phyloP scores from a whole-genome alignment of 2,888 invertebrate genomes.

The Tupiocoris notatus region DNA sequence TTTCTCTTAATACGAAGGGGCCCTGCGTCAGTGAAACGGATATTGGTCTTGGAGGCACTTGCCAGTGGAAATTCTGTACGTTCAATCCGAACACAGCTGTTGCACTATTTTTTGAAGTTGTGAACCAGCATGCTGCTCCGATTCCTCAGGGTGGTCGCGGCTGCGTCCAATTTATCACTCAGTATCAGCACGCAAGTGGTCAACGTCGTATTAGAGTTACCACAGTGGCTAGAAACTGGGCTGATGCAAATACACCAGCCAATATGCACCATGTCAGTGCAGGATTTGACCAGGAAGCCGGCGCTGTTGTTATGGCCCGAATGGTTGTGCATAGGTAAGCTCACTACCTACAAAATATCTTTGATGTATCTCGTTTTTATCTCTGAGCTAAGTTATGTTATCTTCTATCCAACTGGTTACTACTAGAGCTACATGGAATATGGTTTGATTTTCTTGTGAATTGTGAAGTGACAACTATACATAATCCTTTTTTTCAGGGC shows the following conservation, averaged over 20 bases:
- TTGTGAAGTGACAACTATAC: too few relatives aligned
- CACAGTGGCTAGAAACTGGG: slow-evolving; percentile 97
- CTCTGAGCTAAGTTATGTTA: too few relatives aligned
- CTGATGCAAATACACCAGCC: slow-evolving; percentile 77
- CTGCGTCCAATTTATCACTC: slow-evolving; percentile 95
- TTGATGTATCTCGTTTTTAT: too few relatives aligned
- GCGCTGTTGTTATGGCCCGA: slow-evolving; percentile 95
- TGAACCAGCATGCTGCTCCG: slow-evolving; percentile 83
- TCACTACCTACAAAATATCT: too few relatives aligned
- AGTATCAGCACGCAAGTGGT: slow-evolving; percentile 97
- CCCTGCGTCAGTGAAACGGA: slow-evolving; percentile 93
- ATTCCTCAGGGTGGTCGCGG: slow-evolving; percentile 95
- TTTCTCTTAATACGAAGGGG: slow-evolving; percentile 88
- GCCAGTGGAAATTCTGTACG: slow-evolving; percentile 98
- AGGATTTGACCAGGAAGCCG: slow-evolving; percentile 97
- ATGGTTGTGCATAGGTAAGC: slow-evolving; percentile 81
- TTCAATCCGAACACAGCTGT: slow-evolving; percentile 89
- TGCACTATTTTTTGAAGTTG: slow-evolving; percentile 95
- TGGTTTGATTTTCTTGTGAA: too few relatives aligned
- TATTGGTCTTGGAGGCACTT: slow-evolving; percentile 95
- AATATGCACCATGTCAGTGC: slow-evolving; percentile 89
- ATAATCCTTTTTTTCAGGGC: slow-evolving; percentile 60
- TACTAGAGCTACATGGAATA: too few relatives aligned
- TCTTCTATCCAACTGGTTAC: too few relatives aligned
- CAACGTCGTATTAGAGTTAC: slow-evolving; percentile 93